Percentiles rank a stretch among this genome's conserved stretches.
These are phyloP conservation scores for Euborellia annulipes DNA, from an alignment of 1,140 invertebrate species.

Conservation along the genomic window DNA sequence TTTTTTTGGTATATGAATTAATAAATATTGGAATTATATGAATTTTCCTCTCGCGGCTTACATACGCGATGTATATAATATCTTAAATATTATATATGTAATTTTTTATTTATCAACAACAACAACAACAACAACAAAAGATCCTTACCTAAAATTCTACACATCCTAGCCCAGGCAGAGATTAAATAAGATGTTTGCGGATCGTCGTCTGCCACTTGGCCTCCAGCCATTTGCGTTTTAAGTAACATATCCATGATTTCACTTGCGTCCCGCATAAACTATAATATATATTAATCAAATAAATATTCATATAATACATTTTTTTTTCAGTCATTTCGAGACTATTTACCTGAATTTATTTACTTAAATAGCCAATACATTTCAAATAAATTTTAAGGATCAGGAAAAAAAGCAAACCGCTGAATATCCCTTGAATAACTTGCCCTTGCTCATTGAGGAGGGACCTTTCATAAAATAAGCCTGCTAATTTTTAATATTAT, in stretches of 20 bases:
- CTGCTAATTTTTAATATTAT: too few species aligned
- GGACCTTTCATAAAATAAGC: too few species aligned
- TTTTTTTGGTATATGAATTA: too few species aligned
- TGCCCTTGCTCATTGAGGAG: too few species aligned
- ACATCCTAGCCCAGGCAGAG: slow-evolving; percentile 96
- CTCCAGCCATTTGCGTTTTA: slow-evolving; percentile 68
- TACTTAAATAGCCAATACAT: neutral
- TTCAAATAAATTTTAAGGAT: neutral
- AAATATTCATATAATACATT: slow-evolving; percentile 3
- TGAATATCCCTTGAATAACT: too few species aligned
- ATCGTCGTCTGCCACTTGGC: slow-evolving; percentile 78
- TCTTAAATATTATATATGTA: too few species aligned
- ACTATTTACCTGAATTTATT: neutral
- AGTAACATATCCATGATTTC: slow-evolving; percentile 94
- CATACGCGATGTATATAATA: too few species aligned
- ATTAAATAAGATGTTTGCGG: slow-evolving; percentile 97
- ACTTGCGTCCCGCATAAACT: slow-evolving; percentile 82
- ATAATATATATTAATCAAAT: slow-evolving; percentile 14
- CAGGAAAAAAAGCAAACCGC: too few species aligned
- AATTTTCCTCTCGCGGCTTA: too few species aligned
- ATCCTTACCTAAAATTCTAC: slow-evolving; percentile 75
- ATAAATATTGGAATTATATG: too few species aligned
- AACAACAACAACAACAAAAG: too few species aligned
- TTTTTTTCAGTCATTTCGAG: neutral
- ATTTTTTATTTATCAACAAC: too few species aligned